Conservation (phyloP, 2,113 vertebrate species). For the Delphinapterus leucas region DNA sequence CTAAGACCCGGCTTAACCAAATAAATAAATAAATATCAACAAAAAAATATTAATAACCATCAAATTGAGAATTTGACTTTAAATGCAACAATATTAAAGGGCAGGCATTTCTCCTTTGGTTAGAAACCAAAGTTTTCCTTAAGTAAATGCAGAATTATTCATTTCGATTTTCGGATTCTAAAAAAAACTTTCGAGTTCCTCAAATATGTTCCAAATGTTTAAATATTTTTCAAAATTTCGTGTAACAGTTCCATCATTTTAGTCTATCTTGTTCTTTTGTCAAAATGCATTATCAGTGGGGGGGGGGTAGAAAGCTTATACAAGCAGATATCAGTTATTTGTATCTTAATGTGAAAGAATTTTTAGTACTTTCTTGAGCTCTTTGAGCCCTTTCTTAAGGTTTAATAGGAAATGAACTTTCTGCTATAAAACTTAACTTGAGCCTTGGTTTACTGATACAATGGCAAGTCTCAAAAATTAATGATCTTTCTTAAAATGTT, state of each 20-base stretch:
- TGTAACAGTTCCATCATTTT: neutral
- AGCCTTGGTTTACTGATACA: neutral
- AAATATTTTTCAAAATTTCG: neutral
- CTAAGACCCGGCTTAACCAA: no score
- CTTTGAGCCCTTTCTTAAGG: neutral
- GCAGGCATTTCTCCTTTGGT: neutral
- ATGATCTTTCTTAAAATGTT: neutral
- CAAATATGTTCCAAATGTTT: neutral
- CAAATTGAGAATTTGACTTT: neutral
- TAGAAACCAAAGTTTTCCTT: neutral
- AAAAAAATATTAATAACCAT: neutral
- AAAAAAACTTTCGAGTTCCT: neutral
- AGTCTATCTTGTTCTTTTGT: neutral
- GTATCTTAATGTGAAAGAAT: neutral
- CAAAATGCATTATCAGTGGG: neutral
- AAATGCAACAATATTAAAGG: neutral
- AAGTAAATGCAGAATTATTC: neutral
- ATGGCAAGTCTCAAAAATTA: neutral
- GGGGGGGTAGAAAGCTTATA: neutral
- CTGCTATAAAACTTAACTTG: neutral
- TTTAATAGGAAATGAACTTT: slow-evolving; percentile 11
- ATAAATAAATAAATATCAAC: no score
- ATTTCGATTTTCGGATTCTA: neutral
- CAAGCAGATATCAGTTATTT: neutral
- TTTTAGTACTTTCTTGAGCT: neutral